Percentiles rank a stretch among this genome's conserved stretches.
Evolutionary conservation across 1,140 invertebrate genomes (phyloP).

Genomic region (Nomia melanderi): DNA sequence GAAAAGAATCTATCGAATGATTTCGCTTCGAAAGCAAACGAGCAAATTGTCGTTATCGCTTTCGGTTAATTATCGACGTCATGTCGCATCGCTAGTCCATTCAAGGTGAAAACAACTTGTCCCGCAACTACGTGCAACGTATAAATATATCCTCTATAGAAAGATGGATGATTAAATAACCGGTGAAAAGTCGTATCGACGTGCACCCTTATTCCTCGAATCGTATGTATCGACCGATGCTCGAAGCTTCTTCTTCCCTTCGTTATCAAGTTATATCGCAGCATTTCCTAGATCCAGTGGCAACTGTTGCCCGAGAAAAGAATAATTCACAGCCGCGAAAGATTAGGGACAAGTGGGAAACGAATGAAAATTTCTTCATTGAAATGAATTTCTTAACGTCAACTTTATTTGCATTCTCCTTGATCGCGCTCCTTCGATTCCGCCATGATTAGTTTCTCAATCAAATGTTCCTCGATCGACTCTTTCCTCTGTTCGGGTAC

Average conservation of each 20-base stretch:
- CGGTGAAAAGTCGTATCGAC: slow-evolving; percentile 28
- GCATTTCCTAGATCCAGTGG: too few relatives aligned
- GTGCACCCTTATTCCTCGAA: slow-evolving; percentile 44
- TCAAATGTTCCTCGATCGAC: neutral
- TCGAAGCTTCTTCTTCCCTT: too few relatives aligned
- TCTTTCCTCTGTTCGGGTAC: too few relatives aligned
- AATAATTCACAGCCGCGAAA: too few relatives aligned
- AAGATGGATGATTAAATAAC: slow-evolving; percentile 9
- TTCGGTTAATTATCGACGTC: neutral
- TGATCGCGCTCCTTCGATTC: neutral
- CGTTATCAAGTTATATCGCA: too few relatives aligned
- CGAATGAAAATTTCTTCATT: neutral
- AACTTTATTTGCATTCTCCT: slow-evolving; percentile 13
- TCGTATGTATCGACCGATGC: too few relatives aligned
- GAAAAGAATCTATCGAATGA: neutral
- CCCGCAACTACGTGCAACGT: neutral
- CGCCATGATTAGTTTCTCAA: neutral
- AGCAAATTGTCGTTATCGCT: slow-evolving; percentile 8
- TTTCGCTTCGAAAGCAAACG: neutral
- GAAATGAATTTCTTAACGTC: neutral
- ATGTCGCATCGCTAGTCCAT: neutral
- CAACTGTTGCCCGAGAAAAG: too few relatives aligned
- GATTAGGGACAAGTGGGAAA: neutral
- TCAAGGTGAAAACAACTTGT: neutral
- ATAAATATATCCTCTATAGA: too few relatives aligned